These are phyloP conservation scores for Corbicula japonica DNA, from an alignment of 2,888 invertebrate genomes.

Conservation along the genomic window DNA sequence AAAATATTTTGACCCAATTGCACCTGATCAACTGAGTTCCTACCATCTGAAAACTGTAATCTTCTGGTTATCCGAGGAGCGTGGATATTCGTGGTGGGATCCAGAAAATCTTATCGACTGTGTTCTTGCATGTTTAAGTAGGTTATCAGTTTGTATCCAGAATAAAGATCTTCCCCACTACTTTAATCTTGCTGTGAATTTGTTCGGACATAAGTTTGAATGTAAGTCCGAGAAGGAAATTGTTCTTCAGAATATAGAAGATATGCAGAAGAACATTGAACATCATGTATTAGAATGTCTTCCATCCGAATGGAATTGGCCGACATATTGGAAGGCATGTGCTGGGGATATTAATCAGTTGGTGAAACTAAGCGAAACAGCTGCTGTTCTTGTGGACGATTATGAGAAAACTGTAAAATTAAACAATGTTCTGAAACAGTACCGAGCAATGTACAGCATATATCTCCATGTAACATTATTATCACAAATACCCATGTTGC, in stretches of 20 bases:
- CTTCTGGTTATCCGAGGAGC: conserved; percentile 37
- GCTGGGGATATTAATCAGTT: neutral
- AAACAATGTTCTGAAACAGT: neutral
- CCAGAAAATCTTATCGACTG: conserved; percentile 18
- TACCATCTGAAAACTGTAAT: conserved; percentile 37
- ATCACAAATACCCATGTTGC: neutral
- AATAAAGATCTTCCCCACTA: conserved; percentile 18
- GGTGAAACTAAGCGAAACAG: neutral
- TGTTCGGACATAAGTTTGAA: conserved; percentile 31
- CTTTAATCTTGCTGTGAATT: conserved; percentile 26
- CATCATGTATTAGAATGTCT: neutral
- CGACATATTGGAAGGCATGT: neutral
- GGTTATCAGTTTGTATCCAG: conserved; percentile 1
- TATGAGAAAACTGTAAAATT: conserved; percentile 1
- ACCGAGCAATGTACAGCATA: conserved; percentile 7
- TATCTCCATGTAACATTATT: neutral
- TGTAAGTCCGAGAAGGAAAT: neutral
- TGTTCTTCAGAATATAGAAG: conserved; percentile 7
- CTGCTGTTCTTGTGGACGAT: neutral
- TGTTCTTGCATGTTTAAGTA: conserved; percentile 2
- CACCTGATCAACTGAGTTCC: conserved; percentile 28
- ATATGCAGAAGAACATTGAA: neutral
- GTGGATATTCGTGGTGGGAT: conserved; percentile 9
- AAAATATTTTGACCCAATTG: conserved; percentile 8
- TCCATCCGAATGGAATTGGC: neutral